Evolutionary conservation across 2,797 vertebrate genomes (phyloP), one percentile per base, ranked within the genome.

Genomic region (Mus spretus): DNA sequence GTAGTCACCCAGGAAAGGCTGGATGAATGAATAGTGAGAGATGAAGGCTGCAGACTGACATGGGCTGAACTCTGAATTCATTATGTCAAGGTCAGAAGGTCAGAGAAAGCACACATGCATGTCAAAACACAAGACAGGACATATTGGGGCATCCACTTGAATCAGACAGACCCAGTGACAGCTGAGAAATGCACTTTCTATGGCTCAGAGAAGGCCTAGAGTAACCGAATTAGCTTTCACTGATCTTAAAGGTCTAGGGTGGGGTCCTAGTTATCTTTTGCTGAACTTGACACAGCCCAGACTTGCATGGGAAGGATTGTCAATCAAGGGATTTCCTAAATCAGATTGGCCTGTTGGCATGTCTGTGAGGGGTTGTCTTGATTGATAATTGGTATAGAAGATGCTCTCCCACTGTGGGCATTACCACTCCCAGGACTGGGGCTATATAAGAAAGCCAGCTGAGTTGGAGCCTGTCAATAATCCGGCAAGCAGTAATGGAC

Each of bases 1-100:
- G 67, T 2, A 8, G 40, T 24, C 34, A 12, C 19, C 50, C 34
- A 63, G 50, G 65, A 11, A 31, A 37, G 59, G 31, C 7, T 24
- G 20, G 55, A 53, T 57, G 72, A 17, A 72, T 63, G 72, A 37
- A 77, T 13, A 26, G 0, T 22, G 37, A 55, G 37, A 47, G 26
- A 17, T 13, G 53, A 31, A 28, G 9, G 9, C 34, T 31, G 0
- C 22, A 7, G 0, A 0, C 61, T 8, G 81, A 12, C 22, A 17
- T 12, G 72, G 53, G 19, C 31, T 74, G 28, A 14, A 40, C 19
- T 26, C 37, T 40, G 57, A 44, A 34, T 50, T 31, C n/a, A 44
- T 59, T 17, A n/a, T 24, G 0, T 31, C 34, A 70, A 91, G 83
- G 47, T 11, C 15, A n/a, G 75, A 50, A 85, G 5, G 34, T 55